Conservation (phyloP, 2,797 vertebrate species). For the Poecilia wingei region DNA sequence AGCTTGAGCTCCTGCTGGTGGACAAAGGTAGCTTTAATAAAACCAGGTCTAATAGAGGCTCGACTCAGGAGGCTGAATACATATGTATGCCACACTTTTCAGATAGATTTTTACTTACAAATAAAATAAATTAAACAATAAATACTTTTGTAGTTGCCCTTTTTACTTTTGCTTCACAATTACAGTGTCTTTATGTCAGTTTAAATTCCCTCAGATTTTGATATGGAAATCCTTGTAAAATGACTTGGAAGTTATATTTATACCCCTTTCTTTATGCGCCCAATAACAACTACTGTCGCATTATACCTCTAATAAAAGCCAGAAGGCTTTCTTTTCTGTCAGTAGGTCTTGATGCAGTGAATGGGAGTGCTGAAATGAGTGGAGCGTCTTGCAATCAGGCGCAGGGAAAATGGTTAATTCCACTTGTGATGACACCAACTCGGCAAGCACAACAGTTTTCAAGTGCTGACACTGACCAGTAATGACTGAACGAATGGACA, state of each 20-base stretch:
- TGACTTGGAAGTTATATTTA: neutral
- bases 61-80: neutral
- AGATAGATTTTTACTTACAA: neutral
- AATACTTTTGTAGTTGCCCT: neutral
- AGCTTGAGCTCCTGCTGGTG: neutral
- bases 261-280: slow-evolving; percentile 3
- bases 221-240: neutral
- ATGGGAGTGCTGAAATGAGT: slow-evolving; percentile 71
- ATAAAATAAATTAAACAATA: neutral
- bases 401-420: slow-evolving; percentile 85
- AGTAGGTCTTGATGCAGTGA: slow-evolving; percentile 75
- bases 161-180: neutral
- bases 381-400: slow-evolving; percentile 77
- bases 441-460: slow-evolving; percentile 89
- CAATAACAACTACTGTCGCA: slow-evolving; percentile 62
- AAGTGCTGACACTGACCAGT: slow-evolving; percentile 87
- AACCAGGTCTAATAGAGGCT: neutral
- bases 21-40: neutral
- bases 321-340: slow-evolving; percentile 61
- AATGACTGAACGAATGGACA: slow-evolving; percentile 90
- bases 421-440: slow-evolving; percentile 87
- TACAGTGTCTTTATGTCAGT: neutral
- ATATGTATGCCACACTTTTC: neutral
- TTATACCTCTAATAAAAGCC: slow-evolving; percentile 69
- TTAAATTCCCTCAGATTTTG: neutral